phyloP scores from a whole-genome alignment of 2,797 vertebrate species.

The Myotis vivesi region DNA sequence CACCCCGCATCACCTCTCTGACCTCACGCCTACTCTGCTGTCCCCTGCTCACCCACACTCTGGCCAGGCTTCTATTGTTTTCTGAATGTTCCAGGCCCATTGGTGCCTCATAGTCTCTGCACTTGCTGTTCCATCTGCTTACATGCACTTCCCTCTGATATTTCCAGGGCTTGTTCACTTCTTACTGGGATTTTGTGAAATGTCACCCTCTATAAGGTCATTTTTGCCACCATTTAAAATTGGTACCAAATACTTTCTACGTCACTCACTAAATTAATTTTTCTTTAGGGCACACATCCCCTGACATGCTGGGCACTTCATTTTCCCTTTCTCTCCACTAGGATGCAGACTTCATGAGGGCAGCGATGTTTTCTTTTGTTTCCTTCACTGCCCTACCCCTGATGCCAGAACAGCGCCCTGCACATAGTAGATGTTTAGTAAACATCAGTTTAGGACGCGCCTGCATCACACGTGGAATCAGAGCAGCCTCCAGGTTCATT shows the following conservation, averaged over 20 bases:
- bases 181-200: background rate
- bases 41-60: background rate
- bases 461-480: background rate
- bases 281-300: background rate
- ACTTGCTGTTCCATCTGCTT: background rate
- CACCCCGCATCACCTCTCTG: background rate
- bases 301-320: background rate
- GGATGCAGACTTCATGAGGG: background rate
- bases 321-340: background rate
- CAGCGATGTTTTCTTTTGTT: background rate
- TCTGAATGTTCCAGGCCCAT: background rate
- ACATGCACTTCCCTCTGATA: background rate
- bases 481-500: background rate
- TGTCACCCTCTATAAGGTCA: background rate
- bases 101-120: background rate
- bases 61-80: background rate
- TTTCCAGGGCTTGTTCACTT: background rate
- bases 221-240: background rate
- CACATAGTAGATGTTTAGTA: background rate
- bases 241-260: background rate
- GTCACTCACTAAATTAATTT: background rate
- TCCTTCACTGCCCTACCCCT: background rate
- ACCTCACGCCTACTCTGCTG: background rate
- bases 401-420: background rate
- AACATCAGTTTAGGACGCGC: background rate